Conservation (phyloP, 2,888 invertebrate species). For the Sarcophaga variegata region DNA sequence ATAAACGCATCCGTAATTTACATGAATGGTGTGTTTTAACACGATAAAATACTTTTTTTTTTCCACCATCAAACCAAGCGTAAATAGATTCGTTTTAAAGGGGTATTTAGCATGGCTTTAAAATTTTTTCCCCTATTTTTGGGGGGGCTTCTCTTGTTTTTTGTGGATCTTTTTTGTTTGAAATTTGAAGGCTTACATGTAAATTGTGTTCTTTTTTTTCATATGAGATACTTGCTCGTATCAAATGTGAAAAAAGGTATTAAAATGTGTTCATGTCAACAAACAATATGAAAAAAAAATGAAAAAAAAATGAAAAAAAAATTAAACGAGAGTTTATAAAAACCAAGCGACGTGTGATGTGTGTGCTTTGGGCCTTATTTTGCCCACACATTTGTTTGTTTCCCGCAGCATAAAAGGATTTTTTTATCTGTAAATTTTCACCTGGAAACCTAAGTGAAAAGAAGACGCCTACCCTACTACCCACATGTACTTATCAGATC, state of each 20-base stretch:
- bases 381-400: neutral
- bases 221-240: neutral
- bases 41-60: constrained; percentile 10
- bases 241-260: constrained; percentile 7
- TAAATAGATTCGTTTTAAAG: constrained; percentile 22
- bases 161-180: neutral
- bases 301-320: neutral
- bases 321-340: neutral
- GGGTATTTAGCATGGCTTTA: neutral
- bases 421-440: too few relatives aligned
- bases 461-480: too few relatives aligned
- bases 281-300: neutral
- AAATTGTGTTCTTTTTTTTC: constrained; percentile 35
- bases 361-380: neutral
- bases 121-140: too few relatives aligned
- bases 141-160: neutral
- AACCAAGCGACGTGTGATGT: neutral
- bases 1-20: neutral
- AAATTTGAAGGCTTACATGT: constrained; percentile 5
- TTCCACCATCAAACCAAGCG: neutral
- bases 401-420: too few relatives aligned
- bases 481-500: too few relatives aligned
- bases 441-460: too few relatives aligned
- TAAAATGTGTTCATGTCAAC: neutral
- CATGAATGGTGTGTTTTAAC: constrained; percentile 19